These are phyloP conservation scores for Catharus ustulatus DNA, from an alignment of 2,797 vertebrate genomes.

Conservation along the genomic window DNA sequence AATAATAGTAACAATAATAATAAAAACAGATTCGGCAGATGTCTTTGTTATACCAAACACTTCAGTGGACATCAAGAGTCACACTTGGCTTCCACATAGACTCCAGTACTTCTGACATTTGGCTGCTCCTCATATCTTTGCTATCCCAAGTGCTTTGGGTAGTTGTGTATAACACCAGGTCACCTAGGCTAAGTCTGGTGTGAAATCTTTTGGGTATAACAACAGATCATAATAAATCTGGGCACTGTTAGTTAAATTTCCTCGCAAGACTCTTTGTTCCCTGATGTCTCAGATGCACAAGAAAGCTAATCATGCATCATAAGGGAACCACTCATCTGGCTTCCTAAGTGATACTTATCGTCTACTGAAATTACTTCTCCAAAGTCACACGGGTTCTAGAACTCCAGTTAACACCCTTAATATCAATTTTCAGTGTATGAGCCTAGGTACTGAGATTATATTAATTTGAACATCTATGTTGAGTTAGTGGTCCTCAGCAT, in stretches of 20 bases:
- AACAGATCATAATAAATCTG: neutral
- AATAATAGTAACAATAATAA: neutral
- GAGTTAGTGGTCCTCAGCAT: neutral
- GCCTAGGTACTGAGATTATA: neutral
- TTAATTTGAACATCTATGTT: neutral
- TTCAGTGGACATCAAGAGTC: neutral
- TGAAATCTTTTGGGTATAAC: neutral
- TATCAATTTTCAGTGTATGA: neutral
- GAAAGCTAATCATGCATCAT: neutral
- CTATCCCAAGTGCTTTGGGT: neutral
- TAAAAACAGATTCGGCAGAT: accelerated
- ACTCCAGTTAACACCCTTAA: neutral
- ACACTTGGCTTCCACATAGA: neutral
- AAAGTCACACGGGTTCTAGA: neutral
- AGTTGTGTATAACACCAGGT: neutral
- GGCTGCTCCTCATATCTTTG: neutral
- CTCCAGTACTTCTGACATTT: neutral
- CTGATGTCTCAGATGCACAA: neutral
- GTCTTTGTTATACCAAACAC: neutral
- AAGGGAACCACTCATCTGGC: neutral
- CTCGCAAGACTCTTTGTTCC: neutral
- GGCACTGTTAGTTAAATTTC: neutral
- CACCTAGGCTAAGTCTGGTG: neutral
- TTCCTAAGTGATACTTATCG: neutral
- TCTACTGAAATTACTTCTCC: neutral